Percentiles rank a stretch among this genome's conserved stretches.
phyloP scores from a whole-genome alignment of 2,113 vertebrate species.

The cat (Felis catus) region DNA sequence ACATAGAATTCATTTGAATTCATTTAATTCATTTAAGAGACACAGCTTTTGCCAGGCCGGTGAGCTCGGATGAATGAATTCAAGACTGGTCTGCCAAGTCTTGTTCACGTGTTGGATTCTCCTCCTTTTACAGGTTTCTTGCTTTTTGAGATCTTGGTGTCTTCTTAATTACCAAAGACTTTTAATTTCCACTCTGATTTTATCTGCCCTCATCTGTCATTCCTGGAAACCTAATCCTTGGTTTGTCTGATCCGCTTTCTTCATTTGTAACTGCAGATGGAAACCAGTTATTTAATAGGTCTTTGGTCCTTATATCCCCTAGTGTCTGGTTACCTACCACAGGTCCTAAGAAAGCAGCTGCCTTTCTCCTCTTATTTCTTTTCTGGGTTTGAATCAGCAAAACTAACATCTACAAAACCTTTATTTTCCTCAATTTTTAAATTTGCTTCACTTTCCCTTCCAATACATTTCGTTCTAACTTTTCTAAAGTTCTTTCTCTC shows the following conservation, averaged over 20 bases:
- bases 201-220: constrained; percentile 58
- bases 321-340: not conserved
- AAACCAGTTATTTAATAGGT: constrained; percentile 63
- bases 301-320: constrained; percentile 44
- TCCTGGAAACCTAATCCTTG: constrained; percentile 51
- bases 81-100: not conserved
- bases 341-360: constrained; percentile 30
- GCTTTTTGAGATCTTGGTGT: constrained; percentile 46
- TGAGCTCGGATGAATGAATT: not conserved
- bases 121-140: not conserved
- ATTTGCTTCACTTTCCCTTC: constrained; percentile 25
- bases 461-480: constrained; percentile 37
- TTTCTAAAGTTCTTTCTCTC: not conserved
- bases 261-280: constrained; percentile 65
- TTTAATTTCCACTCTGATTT: constrained; percentile 65
- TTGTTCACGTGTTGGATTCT: not conserved
- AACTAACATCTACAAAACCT: constrained; percentile 49
- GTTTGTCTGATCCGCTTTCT: constrained; percentile 46
- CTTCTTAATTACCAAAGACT: constrained; percentile 58
- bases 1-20: not conserved
- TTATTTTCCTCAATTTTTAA: constrained; percentile 50
- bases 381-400: constrained; percentile 42
- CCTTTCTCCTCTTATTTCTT: constrained; percentile 52
- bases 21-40: not conserved
- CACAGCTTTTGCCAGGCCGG: not conserved